Conservation (phyloP, 2,888 invertebrate species). For the Dryocosmus kuriphilus region DNA sequence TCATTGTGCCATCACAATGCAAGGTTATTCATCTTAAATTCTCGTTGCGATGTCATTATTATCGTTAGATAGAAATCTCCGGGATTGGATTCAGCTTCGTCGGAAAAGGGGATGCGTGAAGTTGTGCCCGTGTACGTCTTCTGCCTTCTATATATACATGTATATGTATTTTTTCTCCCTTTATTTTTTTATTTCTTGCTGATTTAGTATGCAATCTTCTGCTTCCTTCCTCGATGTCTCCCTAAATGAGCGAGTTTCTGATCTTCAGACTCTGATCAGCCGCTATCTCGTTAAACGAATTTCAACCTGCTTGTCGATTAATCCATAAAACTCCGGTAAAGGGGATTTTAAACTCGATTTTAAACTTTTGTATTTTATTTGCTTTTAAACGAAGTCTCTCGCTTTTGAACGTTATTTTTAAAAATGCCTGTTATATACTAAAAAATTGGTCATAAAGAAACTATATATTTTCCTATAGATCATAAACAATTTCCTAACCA, state of each 20-base stretch:
- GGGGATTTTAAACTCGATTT: not conserved
- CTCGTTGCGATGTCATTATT: constrained; percentile 75
- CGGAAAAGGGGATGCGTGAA: constrained; percentile 58
- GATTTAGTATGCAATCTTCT: constrained; percentile 40
- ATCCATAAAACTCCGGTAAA: constrained; percentile 21
- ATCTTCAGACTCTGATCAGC: constrained; percentile 39
- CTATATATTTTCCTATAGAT: not conserved
- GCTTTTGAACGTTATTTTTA: not conserved
- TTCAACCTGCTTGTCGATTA: constrained; percentile 15
- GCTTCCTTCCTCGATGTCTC: constrained; percentile 32
- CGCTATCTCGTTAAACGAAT: constrained; percentile 40
- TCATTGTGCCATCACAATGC: constrained; percentile 76
- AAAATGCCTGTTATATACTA: not conserved
- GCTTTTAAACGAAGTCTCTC: not conserved
- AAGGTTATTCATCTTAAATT: constrained; percentile 77
- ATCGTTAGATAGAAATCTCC: constrained; percentile 74
- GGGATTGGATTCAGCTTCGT: constrained; percentile 55
- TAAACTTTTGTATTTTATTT: not conserved
- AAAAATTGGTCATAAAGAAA: too few relatives aligned
- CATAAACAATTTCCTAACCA: not conserved
- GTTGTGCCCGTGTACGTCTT: constrained; percentile 54
- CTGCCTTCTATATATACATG: constrained; percentile 41
- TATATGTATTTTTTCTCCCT: not conserved
- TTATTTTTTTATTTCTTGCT: constrained; percentile 35
- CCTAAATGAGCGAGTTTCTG: constrained; percentile 40